Base-by-base conservation (phyloP, 2,888 invertebrate species). In the Norana najaformis region DNA sequence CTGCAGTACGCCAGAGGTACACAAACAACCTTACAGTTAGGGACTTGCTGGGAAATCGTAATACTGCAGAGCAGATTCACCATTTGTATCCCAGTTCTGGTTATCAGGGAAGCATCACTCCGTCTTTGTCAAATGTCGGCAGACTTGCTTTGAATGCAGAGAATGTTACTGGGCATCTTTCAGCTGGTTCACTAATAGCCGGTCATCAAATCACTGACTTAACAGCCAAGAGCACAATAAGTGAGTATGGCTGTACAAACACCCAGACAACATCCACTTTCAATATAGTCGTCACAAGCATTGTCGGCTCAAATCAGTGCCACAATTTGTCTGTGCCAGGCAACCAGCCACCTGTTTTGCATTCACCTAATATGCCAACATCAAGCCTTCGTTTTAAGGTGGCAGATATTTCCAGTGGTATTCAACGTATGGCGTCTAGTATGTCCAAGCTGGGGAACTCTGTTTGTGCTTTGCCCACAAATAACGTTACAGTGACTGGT, bases 21-120 rank as follows among this genome's bases (percentile, higher is more conserved):
- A 85, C 85, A 18, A 85, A 85, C 16, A 85, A 37, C 85, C 85
- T 85, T 4, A 85, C 85, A 36, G 85, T 85, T 23, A 85, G 85
- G 34, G 85, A 34, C 36, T 23, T 85, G 85, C 85, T 85, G 35
- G 85, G 85, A 35, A 85, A 36, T 85, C 85, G 85, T 36, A 85
- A 85, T 36, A 36, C 37, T 1, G 6, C 35, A 6, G 85, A 85
- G 4, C 36, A 36, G 36, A 5, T 85, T 36, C 85, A 6, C 20
- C 35, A 85, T 85, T 37, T 85, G 13, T 37, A 36, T 36, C 85
- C 85, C 0, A 20, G 85, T 36, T 85, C 85, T 35, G 18, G 69
- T n/a, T 30, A 69, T 69, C 30, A 69, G n/a, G 30, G 6, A n/a
- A 8, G 69, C n/a, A 69, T 69, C n/a, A n/a, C 69, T 11, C n/a